Base-by-base conservation (phyloP, 2,888 invertebrate species). In the Bombyx huttoni region DNA sequence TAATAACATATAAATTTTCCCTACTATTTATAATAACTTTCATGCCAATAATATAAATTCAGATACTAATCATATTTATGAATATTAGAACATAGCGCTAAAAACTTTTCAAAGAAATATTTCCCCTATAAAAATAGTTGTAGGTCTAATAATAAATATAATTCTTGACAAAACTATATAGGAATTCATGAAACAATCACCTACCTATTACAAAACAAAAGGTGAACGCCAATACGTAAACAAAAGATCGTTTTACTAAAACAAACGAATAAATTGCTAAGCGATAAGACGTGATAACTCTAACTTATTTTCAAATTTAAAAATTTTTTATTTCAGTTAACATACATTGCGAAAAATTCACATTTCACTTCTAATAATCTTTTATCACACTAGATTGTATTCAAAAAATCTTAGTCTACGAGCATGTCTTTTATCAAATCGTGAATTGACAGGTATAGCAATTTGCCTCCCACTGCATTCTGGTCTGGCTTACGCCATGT, bases 301-400 rank as follows among this genome's bases (percentile, higher is more conserved):
- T 67, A 70, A 68, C 65, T 68, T 71, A 66, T 63, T 73, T 72
- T 65, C 54, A 64, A 70, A 73, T 62, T 61, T 63, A 59, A 68
- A 58, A 67, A 64, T 55, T 61, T 57, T 58, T 52, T 52, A 51
- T 60, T 63, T 62, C 65, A n/a, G 40, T 40, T 65, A 53, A 86
- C 87, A 78, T 86, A 87, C 86, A 85, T 87, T 73, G 73, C 81
- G 76, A 67, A 71, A 72, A 78, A 78, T 76, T 81, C 83, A 83
- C 82, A 81, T 81, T 78, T 80, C 83, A 85, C 81, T 78, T 67
- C 59, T 60, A 65, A 68, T 68, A 68, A 55, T 69, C 63, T 57
- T 67, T 54, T 71, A 70, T 63, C 61, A 68, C 75, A 77, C 73
- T 72, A 58, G 58, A 67, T 59, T 67, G 58, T 60, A 67, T 69